These are phyloP conservation scores for Reinhardtius hippoglossoides DNA, from an alignment of 2,113 vertebrate species.

Conservation along the genomic window DNA sequence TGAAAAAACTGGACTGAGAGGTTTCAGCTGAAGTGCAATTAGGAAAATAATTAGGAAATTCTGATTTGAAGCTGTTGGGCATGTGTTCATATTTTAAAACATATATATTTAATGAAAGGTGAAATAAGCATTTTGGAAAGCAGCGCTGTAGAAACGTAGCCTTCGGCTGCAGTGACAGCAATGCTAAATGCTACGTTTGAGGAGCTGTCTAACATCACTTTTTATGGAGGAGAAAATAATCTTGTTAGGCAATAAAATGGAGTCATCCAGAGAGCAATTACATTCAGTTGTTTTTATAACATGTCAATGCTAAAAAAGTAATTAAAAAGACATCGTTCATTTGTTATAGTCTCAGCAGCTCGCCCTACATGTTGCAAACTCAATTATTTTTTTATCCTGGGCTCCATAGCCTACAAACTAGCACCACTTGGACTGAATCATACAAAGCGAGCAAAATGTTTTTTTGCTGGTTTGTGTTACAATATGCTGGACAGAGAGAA, in stretches of 20 bases:
- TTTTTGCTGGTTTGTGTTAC: background rate
- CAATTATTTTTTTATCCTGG: background rate
- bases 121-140: constrained; percentile 36
- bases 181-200: constrained; percentile 9
- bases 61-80: constrained; percentile 6
- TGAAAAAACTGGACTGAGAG: background rate
- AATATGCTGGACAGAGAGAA: constrained; percentile 24
- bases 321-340: background rate
- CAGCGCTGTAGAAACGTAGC: background rate
- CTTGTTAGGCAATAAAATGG: background rate
- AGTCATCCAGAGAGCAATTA: background rate
- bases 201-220: constrained; percentile 15
- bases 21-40: background rate
- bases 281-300: background rate
- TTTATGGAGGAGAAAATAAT: constrained; percentile 1
- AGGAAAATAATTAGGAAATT: background rate
- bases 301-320: background rate
- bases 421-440: background rate
- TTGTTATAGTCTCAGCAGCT: background rate
- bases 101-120: constrained; percentile 2
- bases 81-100: background rate
- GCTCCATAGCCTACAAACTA: background rate
- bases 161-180: background rate
- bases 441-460: background rate
- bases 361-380: background rate